Evolutionary conservation across 2,113 vertebrate genomes (phyloP).

Genomic region (Arizona elegans): DNA sequence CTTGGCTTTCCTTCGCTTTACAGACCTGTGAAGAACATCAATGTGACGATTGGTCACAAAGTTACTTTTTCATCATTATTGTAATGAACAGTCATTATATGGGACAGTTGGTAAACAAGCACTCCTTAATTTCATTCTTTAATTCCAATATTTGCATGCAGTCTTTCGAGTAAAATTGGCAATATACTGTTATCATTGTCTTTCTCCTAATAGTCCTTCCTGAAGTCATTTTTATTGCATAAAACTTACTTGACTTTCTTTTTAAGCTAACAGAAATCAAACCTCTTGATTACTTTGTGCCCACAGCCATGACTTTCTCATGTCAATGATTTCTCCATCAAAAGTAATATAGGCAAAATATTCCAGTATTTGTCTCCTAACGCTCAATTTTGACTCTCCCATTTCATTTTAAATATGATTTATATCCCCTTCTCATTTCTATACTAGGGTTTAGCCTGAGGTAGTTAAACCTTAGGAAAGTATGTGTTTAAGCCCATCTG

Average conservation of each 20-base stretch:
- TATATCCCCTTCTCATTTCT: background rate
- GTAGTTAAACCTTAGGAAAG: background rate
- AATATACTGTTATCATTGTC: background rate
- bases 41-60: background rate
- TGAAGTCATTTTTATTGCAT: background rate
- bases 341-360: background rate
- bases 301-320: background rate
- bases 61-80: background rate
- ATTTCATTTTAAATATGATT: background rate
- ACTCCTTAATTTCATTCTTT: background rate
- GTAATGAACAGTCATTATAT: background rate
- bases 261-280: background rate
- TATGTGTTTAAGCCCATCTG: background rate
- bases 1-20: background rate
- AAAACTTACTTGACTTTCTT: background rate
- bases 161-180: background rate
- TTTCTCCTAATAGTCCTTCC: background rate
- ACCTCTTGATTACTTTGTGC: background rate
- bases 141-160: background rate
- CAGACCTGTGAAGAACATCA: background rate
- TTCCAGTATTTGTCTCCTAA: background rate
- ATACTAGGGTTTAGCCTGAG: too few species aligned
- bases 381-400: too few species aligned
- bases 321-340: too few species aligned
- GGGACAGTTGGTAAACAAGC: background rate